Evolutionary conservation across 1,140 invertebrate genomes (phyloP), one percentile per base, ranked within the genome.

Genomic region (Drosophila lacteicornis): DNA sequence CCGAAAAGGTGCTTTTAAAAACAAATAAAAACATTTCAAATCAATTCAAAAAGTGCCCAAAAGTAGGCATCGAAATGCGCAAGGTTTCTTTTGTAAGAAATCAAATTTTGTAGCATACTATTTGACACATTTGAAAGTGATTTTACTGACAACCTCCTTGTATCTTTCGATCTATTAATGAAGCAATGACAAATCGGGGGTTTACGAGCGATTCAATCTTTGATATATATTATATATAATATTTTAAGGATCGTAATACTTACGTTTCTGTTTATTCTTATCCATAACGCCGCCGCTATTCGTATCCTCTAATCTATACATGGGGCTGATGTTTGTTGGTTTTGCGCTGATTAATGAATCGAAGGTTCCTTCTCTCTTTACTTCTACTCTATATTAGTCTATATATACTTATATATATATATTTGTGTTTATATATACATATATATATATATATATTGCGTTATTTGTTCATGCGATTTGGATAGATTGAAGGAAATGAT

Each of bases 301-400:
- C 63, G 91, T 88, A 68, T 92, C 91, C 86, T 92, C 91, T 81
- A 92, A 79, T 92, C 91, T 92, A 90, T 92, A 92, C 91, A 92
- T 92, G 80, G 75, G 84, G 85, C 67, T 77, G 74, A 46, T 76
- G 56, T 85, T 84, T 80, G 67, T 84, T 70, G 79, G 55, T 65
- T 75, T 75, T 67, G 43, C 61, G 76, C 57, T 80, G 50, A 40
- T 59, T 59, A 63, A 75, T 83, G 71, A 81, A 78, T 66, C 57
- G 33, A 55, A 55, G 51, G 36, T 47, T 57, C 42, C 40, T 71
- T 73, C 17, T 69, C 59, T 40, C 25, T 69, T 46, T 57, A 57
- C 42, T 42, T 55, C n/a, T 53, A 68, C 51, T 77, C 69, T 61
- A 43, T 45, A 33, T 76, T 68, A 75, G 27, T 67, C 40, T 67